phyloP scores from a whole-genome alignment of 2,113 vertebrate species.

The Cyphomyrus plagiostoma region DNA sequence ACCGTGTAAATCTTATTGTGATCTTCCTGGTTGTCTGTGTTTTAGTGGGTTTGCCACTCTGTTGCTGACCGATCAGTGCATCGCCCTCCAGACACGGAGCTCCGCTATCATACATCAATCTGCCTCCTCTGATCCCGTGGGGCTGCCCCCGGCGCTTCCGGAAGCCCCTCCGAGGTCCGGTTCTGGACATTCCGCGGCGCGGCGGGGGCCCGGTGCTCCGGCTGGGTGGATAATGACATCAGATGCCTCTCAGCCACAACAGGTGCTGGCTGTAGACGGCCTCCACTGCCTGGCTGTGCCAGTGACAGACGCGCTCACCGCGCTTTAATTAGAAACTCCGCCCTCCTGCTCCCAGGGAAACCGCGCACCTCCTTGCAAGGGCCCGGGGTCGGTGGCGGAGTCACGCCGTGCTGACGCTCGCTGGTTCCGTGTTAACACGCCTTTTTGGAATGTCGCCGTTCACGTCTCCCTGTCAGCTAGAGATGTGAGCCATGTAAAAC shows the following conservation, averaged over 20 bases:
- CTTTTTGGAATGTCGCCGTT: background rate
- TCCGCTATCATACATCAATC: background rate
- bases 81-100: background rate
- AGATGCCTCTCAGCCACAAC: constrained; percentile 99
- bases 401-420: background rate
- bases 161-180: constrained; percentile 57
- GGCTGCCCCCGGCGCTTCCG: background rate
- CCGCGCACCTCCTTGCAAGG: constrained; percentile 59
- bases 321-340: constrained; percentile 96
- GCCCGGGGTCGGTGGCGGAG: background rate
- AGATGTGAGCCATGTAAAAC: background rate
- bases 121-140: background rate
- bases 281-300: constrained; percentile 94
- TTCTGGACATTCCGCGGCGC: constrained; percentile 94
- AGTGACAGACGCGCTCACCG: constrained; percentile 98
- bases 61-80: background rate
- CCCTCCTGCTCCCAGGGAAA: constrained; percentile 78
- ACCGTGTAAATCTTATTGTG: background rate
- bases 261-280: constrained; percentile 97
- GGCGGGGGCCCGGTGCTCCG: constrained; percentile 89
- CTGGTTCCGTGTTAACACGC: background rate
- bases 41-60: background rate
- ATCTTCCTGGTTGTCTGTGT: background rate
- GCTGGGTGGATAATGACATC: constrained; percentile 99
- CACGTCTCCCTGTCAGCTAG: background rate